Base-by-base conservation (phyloP, 2,113 vertebrate genomes). In the Myocastor coypus region DNA sequence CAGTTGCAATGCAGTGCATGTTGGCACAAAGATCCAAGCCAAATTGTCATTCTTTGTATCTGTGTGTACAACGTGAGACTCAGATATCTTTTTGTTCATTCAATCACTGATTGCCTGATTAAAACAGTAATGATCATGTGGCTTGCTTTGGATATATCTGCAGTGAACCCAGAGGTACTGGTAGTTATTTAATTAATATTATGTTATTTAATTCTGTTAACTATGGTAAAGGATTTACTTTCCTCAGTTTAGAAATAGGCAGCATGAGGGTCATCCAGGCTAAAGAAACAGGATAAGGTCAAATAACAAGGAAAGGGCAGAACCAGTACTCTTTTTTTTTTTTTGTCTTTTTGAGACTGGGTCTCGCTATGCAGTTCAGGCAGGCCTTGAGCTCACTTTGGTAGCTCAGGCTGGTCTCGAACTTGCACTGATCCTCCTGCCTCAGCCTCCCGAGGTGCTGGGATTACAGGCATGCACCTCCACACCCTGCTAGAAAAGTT, bases 221-320 rank as follows among this genome's bases (percentile, higher is more conserved):
- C 22, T n/a, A 85, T 10, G 0, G 85, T 37, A 92, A 84, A 40
- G 87, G 42, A 82, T 96, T 92, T 87, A 34, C 83, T 96, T 91
- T 94, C 30, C 42, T 61, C 42, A 59, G 7, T 77, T 77, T 87
- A 80, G 10, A 75, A 69, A 71, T 32, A 50, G 32, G 73, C 40
- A 90, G 78, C 59, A 83, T 87, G 68, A 94, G 57, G 61, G 66
- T 68, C 89, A 83, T 17, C 3, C 6, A 64, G n/a, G 73, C 86
- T 93, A 96, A 86, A 40, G 75, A 91, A 93, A 95, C 37, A 81
- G 2, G 26, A 7, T 68, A 84, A 92, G 73, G 81, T 83, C 63
- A 86, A 16, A 64, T 0, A 89, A 37, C n/a, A 91, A 61, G 61
- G 61, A 87, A 95, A 66, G 28, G 22, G 34, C 24, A 93, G 66